phyloP scores from a whole-genome alignment of 2,113 vertebrate genomes.

The Lophotis ruficrista region DNA sequence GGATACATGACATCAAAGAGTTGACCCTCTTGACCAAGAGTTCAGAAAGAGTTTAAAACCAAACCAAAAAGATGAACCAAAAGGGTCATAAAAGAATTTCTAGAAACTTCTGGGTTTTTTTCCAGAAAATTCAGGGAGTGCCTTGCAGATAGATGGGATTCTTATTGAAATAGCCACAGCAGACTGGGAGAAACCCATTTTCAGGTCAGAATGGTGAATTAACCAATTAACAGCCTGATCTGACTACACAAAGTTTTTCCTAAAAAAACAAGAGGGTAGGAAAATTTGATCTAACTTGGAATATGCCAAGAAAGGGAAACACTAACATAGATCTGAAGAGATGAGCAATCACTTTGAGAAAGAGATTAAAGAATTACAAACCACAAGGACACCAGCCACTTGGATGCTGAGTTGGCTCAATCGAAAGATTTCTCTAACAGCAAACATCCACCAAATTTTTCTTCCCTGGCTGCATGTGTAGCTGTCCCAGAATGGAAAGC shows the following conservation, averaged over 20 bases:
- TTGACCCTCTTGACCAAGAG: accelerated
- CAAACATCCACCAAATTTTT: background rate
- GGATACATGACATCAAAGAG: background rate
- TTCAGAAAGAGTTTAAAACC: background rate
- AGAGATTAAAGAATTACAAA: background rate
- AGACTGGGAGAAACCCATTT: background rate
- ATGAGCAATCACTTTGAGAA: background rate
- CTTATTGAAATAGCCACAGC: background rate
- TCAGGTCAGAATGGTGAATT: background rate
- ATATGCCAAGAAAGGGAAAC: background rate
- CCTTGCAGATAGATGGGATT: background rate
- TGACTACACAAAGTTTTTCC: background rate
- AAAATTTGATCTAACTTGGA: background rate
- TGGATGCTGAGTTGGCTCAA: background rate
- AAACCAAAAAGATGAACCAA: background rate
- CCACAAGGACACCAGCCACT: background rate
- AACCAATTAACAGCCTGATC: background rate
- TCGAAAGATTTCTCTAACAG: background rate
- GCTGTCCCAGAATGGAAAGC: background rate
- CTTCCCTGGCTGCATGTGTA: background rate
- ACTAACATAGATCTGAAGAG: background rate
- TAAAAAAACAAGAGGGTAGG: background rate
- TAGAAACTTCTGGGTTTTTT: background rate
- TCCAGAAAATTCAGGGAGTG: background rate
- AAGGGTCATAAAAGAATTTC: background rate